Percentiles rank a stretch among this genome's conserved stretches.
These are phyloP conservation scores for Drosophila sechellia DNA, from an alignment of 1,140 invertebrate genomes.

Conservation along the genomic window DNA sequence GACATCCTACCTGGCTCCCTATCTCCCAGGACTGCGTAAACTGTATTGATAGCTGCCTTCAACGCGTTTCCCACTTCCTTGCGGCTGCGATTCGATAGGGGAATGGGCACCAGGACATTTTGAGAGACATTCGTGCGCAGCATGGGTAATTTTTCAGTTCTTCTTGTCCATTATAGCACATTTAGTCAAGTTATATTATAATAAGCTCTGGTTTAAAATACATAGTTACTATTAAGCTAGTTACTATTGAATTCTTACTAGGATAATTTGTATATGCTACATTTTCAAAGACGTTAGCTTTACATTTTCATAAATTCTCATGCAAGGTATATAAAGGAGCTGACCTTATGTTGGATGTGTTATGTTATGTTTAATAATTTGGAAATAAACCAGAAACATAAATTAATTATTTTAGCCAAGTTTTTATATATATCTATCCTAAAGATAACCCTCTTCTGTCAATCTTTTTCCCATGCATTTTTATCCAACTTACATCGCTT, in stretches of 20 bases:
- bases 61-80: slow-evolving; percentile 47
- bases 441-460: not conserved
- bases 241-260: too few relatives aligned
- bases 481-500: slow-evolving; percentile 6
- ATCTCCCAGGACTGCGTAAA: slow-evolving; percentile 58
- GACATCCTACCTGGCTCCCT: slow-evolving; percentile 9
- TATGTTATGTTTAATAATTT: too few relatives aligned
- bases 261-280: too few relatives aligned
- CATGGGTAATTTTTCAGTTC: slow-evolving; percentile 2
- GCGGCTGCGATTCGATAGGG: slow-evolving; percentile 1
- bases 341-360: too few relatives aligned
- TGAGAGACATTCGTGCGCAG: not conserved
- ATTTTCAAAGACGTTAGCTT: too few relatives aligned
- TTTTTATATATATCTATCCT: not conserved
- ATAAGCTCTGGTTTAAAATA: too few relatives aligned
- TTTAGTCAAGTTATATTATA: too few relatives aligned
- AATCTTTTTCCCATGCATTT: slow-evolving; percentile 14
- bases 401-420: too few relatives aligned
- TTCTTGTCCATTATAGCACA: not conserved
- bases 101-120: slow-evolving; percentile 9
- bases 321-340: too few relatives aligned
- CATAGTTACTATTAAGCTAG: too few relatives aligned
- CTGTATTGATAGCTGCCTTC: slow-evolving; percentile 76
- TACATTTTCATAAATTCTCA: too few relatives aligned
- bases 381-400: too few relatives aligned